Evolutionary conservation across 2,113 vertebrate species (phyloP), one percentile per base, ranked within the genome.

Genomic region (Podarcis cretensis): DNA sequence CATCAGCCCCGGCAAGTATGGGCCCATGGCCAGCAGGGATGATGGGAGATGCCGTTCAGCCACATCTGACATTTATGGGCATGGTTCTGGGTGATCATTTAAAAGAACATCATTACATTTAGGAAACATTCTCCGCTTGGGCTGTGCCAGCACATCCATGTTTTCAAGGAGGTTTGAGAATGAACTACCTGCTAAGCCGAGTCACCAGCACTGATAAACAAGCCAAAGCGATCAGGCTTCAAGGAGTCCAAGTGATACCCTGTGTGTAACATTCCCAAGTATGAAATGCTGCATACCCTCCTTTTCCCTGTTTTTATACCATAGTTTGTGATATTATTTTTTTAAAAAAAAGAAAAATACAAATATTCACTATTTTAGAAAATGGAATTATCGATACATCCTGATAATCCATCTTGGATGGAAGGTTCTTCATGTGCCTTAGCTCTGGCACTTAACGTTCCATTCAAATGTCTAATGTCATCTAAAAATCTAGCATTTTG

Each of bases 211-310:
- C 25, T 59, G 48, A 54, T 30, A 57, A 80, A 30, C n/a, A 37
- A 74, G 18, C 2, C 16, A 16, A 10, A 43, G 2, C 10, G 48
- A 54, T n/a, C n/a, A 32, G 71, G 54, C 20, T 59, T 43, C 63
- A 76, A 12, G 66, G 20, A 48, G 87, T 82, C 1, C 16, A 74
- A 1, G 32, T 32, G 21, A 89, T 89, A 86, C 48, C 48, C 35
- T 89, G 80, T 37, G 79, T 3, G 9, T 43, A 74, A n/a, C 85
- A 16, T 89, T 88, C 86, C 91, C 91, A 85, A 91, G 66, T 90
- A 84, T 9, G 89, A 92, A 89, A 81, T 77, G 89, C 87, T 8
- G 32, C 1, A 40, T 18, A 75, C 6, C 59, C 81, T 71, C 48
- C 85, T 35, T 65, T 71, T 37, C 37, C 5, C 65, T 35, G 37